Percentiles rank a stretch among this genome's conserved stretches.
These are phyloP conservation scores for Drosophila ercepeae DNA, from an alignment of 1,140 invertebrate species.

Conservation along the genomic window DNA sequence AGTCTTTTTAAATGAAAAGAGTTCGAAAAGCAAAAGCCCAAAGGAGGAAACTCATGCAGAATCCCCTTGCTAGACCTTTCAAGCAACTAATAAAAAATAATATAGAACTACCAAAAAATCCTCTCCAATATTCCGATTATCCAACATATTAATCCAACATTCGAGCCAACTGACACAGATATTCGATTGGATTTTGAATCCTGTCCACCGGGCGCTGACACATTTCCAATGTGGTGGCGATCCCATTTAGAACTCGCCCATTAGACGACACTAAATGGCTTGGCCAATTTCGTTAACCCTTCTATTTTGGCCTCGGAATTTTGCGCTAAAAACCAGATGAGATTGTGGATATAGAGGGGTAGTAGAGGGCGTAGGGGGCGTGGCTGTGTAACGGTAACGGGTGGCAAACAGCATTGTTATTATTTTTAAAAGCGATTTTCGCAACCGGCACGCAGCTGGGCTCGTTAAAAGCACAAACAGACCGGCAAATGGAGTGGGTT, in stretches of 20 bases:
- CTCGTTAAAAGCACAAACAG: slow-evolving; percentile 77
- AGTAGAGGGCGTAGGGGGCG: neutral
- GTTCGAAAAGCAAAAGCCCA: neutral
- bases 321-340: slow-evolving; percentile 15
- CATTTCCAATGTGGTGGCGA: neutral
- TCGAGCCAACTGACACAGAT: neutral
- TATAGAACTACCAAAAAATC: too few relatives aligned
- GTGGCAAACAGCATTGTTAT: slow-evolving; percentile 60
- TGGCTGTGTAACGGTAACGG: neutral
- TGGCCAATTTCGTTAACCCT: slow-evolving; percentile 33
- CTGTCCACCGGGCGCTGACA: neutral
- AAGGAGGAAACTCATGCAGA: too few relatives aligned
- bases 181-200: neutral
- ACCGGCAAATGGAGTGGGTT: neutral
- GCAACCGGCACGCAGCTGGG: slow-evolving; percentile 66
- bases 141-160: too few relatives aligned
- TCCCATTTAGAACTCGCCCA: neutral
- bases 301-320: slow-evolving; percentile 6
- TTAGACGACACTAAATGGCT: slow-evolving; percentile 20
- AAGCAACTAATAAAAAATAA: too few relatives aligned
- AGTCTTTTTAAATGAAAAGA: slow-evolving; percentile 12
- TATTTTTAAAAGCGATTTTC: slow-evolving; percentile 80
- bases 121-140: too few relatives aligned
- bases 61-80: too few relatives aligned
- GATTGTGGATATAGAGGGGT: neutral